Evolutionary conservation across 2,797 vertebrate genomes (phyloP).

Genomic region (Sebastes dallii): DNA sequence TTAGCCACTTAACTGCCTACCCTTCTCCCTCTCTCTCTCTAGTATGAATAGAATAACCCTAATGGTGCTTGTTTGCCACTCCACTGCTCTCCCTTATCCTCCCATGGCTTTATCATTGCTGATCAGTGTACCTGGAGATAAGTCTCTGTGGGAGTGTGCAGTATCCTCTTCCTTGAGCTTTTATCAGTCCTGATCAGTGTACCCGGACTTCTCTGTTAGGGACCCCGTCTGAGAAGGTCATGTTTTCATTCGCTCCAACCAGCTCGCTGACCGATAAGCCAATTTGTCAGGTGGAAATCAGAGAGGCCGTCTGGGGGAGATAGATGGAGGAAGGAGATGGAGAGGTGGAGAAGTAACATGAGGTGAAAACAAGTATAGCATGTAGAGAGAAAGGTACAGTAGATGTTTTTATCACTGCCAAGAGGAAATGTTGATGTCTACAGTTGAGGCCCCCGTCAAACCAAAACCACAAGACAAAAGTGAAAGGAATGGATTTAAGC

Average conservation of each 20-base stretch:
- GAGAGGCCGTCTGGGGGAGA: slow-evolving; percentile 74
- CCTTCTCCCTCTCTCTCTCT: slow-evolving; percentile 17
- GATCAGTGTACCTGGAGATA: slow-evolving; percentile 90
- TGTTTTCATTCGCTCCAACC: slow-evolving; percentile 87
- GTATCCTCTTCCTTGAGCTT: slow-evolving; percentile 76
- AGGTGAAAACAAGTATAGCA: slow-evolving; percentile 4
- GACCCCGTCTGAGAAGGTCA: slow-evolving; percentile 78
- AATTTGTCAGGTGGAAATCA: slow-evolving; percentile 88
- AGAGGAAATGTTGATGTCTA: not conserved
- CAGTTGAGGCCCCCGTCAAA: not conserved
- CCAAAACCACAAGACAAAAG: not conserved
- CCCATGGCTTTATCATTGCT: slow-evolving; percentile 85
- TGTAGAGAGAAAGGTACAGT: not conserved
- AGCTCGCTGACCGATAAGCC: slow-evolving; percentile 81
- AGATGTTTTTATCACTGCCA: not conserved
- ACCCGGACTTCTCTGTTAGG: slow-evolving; percentile 65
- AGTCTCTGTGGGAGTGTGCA: slow-evolving; percentile 78
- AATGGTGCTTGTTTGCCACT: slow-evolving; percentile 92
- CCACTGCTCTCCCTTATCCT: slow-evolving; percentile 88
- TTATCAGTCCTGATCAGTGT: slow-evolving; percentile 91
- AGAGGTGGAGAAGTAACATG: slow-evolving; percentile 26
- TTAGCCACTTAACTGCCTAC: slow-evolving; percentile 62
- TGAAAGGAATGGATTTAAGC: not conserved
- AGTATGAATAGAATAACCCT: slow-evolving; percentile 86
- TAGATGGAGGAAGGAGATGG: slow-evolving; percentile 34